Conservation (phyloP, 2,797 vertebrate species). For the Rhyacichthys aspro region DNA sequence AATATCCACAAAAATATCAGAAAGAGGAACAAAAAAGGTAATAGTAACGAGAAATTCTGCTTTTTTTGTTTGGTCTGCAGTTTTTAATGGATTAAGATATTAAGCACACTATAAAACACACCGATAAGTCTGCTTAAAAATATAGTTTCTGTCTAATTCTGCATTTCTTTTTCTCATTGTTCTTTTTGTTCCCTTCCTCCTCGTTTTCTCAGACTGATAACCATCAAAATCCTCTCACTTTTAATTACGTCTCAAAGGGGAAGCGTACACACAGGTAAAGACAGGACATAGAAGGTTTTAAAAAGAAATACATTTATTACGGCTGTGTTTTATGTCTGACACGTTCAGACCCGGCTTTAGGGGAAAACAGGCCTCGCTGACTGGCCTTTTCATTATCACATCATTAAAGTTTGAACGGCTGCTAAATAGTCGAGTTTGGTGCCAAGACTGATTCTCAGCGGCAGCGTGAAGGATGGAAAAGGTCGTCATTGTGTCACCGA, state of each 20-base stretch:
- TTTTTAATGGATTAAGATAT: too few species aligned
- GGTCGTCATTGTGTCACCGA: too few species aligned
- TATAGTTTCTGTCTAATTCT: too few species aligned
- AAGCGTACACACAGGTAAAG: background rate
- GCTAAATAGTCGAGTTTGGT: slow-evolving; percentile 40
- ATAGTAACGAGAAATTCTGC: too few species aligned
- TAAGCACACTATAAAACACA: too few species aligned
- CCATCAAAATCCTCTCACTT: slow-evolving; percentile 1
- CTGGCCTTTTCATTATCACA: slow-evolving; percentile 57
- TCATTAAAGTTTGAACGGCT: slow-evolving; percentile 61
- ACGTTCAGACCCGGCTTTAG: slow-evolving; percentile 38
- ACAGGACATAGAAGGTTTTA: slow-evolving; percentile 4
- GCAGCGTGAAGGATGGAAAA: too few species aligned
- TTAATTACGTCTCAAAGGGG: slow-evolving; percentile 28
- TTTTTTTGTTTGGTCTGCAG: too few species aligned
- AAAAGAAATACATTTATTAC: slow-evolving; percentile 55
- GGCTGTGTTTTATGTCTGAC: slow-evolving; percentile 48
- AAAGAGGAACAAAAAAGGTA: too few species aligned
- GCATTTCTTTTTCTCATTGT: too few species aligned
- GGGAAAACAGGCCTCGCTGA: slow-evolving; percentile 50
- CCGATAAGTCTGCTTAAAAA: too few species aligned
- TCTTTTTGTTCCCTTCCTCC: too few species aligned
- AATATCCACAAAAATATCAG: too few species aligned
- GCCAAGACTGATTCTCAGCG: slow-evolving; percentile 13
- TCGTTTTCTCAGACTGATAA: background rate